These are phyloP conservation scores for Phyllotreta cruciferae DNA, from an alignment of 2,888 invertebrate species.

Conservation along the genomic window DNA sequence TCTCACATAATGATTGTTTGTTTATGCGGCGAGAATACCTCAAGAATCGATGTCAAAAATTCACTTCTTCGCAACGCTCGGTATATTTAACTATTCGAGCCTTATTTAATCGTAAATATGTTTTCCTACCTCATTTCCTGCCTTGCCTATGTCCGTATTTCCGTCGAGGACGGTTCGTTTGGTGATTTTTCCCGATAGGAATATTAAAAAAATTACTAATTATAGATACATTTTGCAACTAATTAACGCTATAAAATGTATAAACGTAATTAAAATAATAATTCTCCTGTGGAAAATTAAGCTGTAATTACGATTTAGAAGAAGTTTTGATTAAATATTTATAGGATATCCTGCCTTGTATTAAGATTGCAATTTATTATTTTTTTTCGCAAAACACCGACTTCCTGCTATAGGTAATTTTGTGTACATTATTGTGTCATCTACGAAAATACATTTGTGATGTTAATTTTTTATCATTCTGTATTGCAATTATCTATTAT, in stretches of 20 bases:
- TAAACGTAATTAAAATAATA: too few species aligned
- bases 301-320: too few species aligned
- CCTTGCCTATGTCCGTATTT: conserved; percentile 29
- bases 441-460: conserved; percentile 6
- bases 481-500: conserved; percentile 2
- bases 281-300: too few species aligned
- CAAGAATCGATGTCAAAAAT: too few species aligned
- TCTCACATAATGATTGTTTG: too few species aligned
- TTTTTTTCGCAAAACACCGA: conserved; percentile 17
- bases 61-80: not conserved
- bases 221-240: too few species aligned
- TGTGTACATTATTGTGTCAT: conserved; percentile 19
- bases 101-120: conserved; percentile 29
- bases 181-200: too few species aligned
- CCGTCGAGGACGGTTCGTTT: conserved; percentile 17
- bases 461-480: not conserved
- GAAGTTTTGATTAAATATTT: not conserved
- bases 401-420: conserved; percentile 7
- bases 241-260: too few species aligned
- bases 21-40: too few species aligned
- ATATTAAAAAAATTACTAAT: too few species aligned
- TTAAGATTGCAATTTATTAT: conserved; percentile 18
- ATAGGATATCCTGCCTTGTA: conserved; percentile 22
- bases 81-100: conserved; percentile 11
- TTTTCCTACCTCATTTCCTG: conserved; percentile 34